These are phyloP conservation scores for Clanis bilineata DNA, from an alignment of 2,888 invertebrate genomes.

Conservation along the genomic window DNA sequence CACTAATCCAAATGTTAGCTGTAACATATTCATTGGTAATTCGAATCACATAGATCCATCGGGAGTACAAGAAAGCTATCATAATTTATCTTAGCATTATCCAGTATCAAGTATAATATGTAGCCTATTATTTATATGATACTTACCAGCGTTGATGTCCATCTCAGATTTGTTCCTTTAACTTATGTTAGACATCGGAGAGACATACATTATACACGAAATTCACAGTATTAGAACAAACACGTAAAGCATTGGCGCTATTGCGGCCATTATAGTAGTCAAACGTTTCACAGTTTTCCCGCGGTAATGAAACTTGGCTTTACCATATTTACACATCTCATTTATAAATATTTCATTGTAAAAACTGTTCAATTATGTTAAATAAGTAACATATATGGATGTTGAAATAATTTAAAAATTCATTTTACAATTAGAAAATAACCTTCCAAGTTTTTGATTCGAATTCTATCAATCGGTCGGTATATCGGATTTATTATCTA, in stretches of 20 bases:
- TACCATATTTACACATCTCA: slow-evolving; percentile 22
- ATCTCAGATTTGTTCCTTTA: slow-evolving; percentile 63
- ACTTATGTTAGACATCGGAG: slow-evolving; percentile 46
- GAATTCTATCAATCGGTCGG: background rate
- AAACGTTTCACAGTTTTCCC: slow-evolving; percentile 79
- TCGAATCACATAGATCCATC: background rate
- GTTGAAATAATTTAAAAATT: background rate
- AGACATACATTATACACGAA: slow-evolving; percentile 49
- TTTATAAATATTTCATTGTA: background rate
- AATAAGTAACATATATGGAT: slow-evolving; percentile 4
- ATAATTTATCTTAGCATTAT: slow-evolving; percentile 34
- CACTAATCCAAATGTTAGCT: background rate
- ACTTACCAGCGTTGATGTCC: slow-evolving; percentile 79
- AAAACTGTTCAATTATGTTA: background rate
- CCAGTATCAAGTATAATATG: slow-evolving; percentile 24
- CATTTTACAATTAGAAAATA: slow-evolving; percentile 15
- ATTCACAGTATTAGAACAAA: slow-evolving; percentile 64
- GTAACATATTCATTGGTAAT: background rate
- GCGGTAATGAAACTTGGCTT: slow-evolving; percentile 59
- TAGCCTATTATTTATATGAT: slow-evolving; percentile 26
- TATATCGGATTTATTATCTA: background rate
- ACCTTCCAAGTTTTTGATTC: slow-evolving; percentile 17
- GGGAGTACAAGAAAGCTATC: slow-evolving; percentile 32
- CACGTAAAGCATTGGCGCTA: slow-evolving; percentile 78
- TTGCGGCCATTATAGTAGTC: slow-evolving; percentile 80